Conservation (phyloP, 2,888 invertebrate genomes). For the Thereva nobilitata region DNA sequence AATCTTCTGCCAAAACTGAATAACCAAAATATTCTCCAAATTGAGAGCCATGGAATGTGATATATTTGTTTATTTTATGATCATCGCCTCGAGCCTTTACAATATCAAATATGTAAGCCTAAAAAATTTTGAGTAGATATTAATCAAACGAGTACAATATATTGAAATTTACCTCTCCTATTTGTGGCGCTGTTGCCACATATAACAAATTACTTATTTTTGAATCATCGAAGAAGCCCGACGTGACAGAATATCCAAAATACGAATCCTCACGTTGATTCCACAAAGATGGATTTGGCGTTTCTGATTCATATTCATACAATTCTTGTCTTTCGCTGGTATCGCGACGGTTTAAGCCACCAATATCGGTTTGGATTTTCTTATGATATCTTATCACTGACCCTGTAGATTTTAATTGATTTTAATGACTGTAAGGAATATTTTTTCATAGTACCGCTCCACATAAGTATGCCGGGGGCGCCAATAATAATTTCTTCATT, state of each 20-base stretch:
- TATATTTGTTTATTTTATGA: constrained; percentile 48
- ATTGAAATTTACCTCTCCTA: constrained; percentile 51
- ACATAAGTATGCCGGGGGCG: constrained; percentile 55
- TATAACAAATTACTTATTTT: constrained; percentile 50
- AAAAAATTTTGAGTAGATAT: constrained; percentile 33
- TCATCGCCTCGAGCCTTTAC: constrained; percentile 39
- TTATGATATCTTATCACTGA: constrained; percentile 53
- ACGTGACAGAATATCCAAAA: constrained; percentile 56
- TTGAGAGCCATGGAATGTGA: constrained; percentile 59
- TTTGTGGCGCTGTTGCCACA: constrained; percentile 57
- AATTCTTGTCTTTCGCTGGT: constrained; percentile 25
- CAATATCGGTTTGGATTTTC: constrained; percentile 48
- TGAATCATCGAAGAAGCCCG: constrained; percentile 54
- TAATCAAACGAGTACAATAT: neutral
- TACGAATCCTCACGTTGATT: constrained; percentile 55
- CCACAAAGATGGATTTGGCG: constrained; percentile 52
- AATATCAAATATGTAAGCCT: constrained; percentile 55
- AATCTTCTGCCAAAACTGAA: constrained; percentile 64
- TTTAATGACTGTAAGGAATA: neutral
- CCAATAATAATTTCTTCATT: constrained; percentile 57
- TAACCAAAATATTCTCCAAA: constrained; percentile 71
- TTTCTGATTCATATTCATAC: constrained; percentile 47
- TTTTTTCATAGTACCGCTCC: constrained; percentile 49
- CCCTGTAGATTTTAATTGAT: constrained; percentile 33
- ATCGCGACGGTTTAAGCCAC: constrained; percentile 50